Conservation (phyloP, 2,888 invertebrate genomes). For the Trachelus tabidus region DNA sequence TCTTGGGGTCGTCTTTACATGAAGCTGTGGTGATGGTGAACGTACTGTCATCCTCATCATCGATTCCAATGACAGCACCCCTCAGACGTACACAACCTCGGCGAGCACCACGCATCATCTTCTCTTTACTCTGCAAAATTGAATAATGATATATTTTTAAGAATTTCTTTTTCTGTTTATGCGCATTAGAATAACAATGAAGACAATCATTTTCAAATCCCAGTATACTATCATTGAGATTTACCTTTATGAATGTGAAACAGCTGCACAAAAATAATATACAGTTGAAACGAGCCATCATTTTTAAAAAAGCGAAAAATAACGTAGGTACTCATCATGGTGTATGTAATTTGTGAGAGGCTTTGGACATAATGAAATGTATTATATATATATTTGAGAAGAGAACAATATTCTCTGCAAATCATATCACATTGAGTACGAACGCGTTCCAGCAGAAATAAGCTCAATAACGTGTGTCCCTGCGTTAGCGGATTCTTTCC, state of each 20-base stretch:
- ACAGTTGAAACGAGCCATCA: not conserved
- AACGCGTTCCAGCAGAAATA: not conserved
- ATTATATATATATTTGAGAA: too few species aligned
- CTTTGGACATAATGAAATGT: not conserved
- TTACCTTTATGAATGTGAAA: not conserved
- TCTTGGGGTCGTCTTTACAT: slow-evolving; percentile 90
- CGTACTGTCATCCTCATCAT: slow-evolving; percentile 98
- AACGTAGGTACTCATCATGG: not conserved
- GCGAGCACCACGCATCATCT: slow-evolving; percentile 97
- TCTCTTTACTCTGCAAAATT: slow-evolving; percentile 91
- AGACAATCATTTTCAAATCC: not conserved
- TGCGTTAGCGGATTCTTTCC: not conserved
- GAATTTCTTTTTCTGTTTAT: not conserved
- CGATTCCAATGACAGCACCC: slow-evolving; percentile 98
- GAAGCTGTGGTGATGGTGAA: slow-evolving; percentile 88
- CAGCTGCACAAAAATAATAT: not conserved
- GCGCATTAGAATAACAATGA: not conserved
- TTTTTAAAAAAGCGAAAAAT: not conserved
- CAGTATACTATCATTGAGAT: not conserved
- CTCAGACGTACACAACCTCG: slow-evolving; percentile 97
- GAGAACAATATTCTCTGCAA: too few species aligned
- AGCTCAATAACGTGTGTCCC: not conserved
- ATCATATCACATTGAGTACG: not conserved
- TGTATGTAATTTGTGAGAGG: not conserved
- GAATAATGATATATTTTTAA: not conserved